Percentiles rank a stretch among this genome's conserved stretches.
Evolutionary conservation across 2,888 invertebrate species (phyloP).

Genomic region (Fissipunctia ypsillon): DNA sequence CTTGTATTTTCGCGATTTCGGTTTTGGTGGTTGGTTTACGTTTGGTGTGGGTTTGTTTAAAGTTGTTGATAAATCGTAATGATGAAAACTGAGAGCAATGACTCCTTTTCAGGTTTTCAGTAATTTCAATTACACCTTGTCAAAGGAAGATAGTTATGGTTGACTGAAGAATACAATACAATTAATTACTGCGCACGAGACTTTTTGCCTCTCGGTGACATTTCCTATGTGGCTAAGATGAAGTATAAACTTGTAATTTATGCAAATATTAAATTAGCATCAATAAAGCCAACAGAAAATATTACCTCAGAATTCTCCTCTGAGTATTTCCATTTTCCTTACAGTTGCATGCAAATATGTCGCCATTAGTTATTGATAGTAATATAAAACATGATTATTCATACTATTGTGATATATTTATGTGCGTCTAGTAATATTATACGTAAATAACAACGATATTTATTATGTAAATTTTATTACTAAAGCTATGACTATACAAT

Average conservation of each 20-base stretch:
- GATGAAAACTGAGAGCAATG: no score
- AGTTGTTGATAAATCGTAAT: no score
- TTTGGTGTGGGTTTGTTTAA: no score
- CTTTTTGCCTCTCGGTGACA: neutral
- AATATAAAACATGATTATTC: slow-evolving; percentile 6
- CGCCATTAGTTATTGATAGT: neutral
- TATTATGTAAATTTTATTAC: slow-evolving; percentile 11
- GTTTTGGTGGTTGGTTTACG: no score
- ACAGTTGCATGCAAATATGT: neutral
- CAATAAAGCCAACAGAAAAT: neutral
- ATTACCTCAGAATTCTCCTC: neutral
- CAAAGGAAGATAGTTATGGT: no score
- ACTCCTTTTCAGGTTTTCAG: neutral
- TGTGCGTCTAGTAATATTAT: neutral
- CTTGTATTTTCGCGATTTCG: no score
- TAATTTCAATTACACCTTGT: neutral
- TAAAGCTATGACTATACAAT: no score
- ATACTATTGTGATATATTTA: neutral
- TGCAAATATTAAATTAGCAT: no score
- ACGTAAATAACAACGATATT: slow-evolving; percentile 3
- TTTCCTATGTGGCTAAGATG: no score
- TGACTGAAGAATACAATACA: no score
- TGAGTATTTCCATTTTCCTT: neutral
- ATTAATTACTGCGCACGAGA: no score
- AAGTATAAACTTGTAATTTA: neutral